These are phyloP conservation scores for Platichthys stellatus DNA, from an alignment of 2,113 vertebrate species.

Conservation along the genomic window DNA sequence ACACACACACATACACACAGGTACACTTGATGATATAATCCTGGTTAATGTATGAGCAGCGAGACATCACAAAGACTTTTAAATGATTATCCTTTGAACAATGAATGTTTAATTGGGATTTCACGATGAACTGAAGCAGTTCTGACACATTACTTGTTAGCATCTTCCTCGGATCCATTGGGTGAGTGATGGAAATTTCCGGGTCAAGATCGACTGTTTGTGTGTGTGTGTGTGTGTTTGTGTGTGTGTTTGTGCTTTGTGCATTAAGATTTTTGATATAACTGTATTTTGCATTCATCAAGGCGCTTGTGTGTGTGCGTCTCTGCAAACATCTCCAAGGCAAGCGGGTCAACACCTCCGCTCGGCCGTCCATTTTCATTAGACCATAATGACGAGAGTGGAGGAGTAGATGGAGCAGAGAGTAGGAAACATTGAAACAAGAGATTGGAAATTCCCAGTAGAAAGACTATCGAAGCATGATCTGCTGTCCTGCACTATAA, in stretches of 20 bases:
- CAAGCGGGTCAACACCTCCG: constrained; percentile 65
- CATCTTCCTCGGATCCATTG: no score
- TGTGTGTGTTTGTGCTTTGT: no score
- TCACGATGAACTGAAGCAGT: constrained; percentile 9
- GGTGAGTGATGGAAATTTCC: no score
- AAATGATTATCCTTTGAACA: background rate
- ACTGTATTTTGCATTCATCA: constrained; percentile 1
- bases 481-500: constrained; percentile 50
- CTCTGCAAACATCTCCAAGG: constrained; percentile 34
- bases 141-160: no score
- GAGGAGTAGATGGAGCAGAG: constrained; percentile 20
- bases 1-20: constrained; percentile 16
- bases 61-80: constrained; percentile 20
- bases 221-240: background rate
- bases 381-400: constrained; percentile 57
- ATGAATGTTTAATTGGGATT: constrained; percentile 11
- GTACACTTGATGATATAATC: constrained; percentile 16
- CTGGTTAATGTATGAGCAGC: constrained; percentile 31
- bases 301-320: constrained; percentile 6
- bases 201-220: background rate
- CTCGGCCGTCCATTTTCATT: constrained; percentile 71
- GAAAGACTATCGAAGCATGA: constrained; percentile 59
- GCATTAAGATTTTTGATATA: constrained; percentile 6
- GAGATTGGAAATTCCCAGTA: constrained; percentile 55
- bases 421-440: constrained; percentile 33